Evolutionary conservation across 2,797 vertebrate species (phyloP), one percentile per base, ranked within the genome.

Genomic region (Tolypeutes matacus): DNA sequence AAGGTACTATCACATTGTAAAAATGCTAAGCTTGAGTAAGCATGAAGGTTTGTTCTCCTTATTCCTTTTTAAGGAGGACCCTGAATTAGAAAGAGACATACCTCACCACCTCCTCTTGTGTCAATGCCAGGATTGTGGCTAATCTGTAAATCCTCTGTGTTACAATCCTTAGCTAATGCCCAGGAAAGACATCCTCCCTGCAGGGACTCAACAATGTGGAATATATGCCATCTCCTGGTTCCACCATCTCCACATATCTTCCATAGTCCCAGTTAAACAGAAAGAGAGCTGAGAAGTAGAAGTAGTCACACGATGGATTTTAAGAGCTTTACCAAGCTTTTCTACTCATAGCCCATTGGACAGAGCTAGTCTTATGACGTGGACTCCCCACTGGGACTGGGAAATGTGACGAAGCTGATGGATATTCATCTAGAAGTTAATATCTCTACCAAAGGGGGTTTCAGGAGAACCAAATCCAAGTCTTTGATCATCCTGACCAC

Each of bases 381-480:
- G 56, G 29, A 42, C 21, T 49, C 31, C 36, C 60, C 4, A 0
- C 29, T 0, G 20, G 18, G 29, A 69, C 27, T 29, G 17, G 51
- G 58, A 80, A 69, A 49, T 14, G 2, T 46, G 42, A 86, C 51
- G n/a, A 15, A 65, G 11, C 42, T n/a, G 10, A 51, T 27, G 4
- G 11, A 34, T 20, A 60, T 15, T 64, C 20, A 10, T 34, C 29
- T 49, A 75, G 13, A 29, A 67, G 14, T 29, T 75, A 86, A 10
- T 17, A 25, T 75, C 49, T 78, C 75, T 75, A n/a, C 14, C 72
- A 42, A 2, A 7, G 31, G 67, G 14, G 5, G 27, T 34, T 83
- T 84, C 46, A 51, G n/a, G 34, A 58, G 42, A 89, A 89, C 31
- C 21, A 93, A 7, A 90, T 20, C 25, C 11, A 15, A 82, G 25